A percentile compares a stretch with the other conserved stretches of the same genome.
Conservation (phyloP, 2,888 invertebrate species). For the Spisula solida region DNA sequence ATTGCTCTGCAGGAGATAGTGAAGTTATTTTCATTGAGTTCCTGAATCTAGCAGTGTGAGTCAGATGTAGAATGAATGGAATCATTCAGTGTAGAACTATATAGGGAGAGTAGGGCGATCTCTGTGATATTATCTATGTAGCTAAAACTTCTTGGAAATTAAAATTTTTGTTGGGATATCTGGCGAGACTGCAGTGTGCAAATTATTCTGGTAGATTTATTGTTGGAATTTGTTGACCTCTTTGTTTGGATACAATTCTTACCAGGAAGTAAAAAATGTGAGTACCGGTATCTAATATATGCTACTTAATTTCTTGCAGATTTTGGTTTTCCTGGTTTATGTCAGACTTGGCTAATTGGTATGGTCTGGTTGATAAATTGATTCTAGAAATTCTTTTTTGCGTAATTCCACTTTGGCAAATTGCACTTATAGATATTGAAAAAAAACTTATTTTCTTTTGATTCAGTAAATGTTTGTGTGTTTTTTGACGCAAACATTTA, state of each 20-base stretch:
- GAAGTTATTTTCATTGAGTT: not conserved
- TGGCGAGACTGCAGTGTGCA: not conserved
- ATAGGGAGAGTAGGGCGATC: not conserved
- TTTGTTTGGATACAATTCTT: not conserved
- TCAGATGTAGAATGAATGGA: not conserved
- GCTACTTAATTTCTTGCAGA: not conserved
- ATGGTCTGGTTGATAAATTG: too few relatives aligned
- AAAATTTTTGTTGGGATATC: not conserved
- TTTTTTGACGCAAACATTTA: too few relatives aligned
- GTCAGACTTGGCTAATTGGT: too few relatives aligned
- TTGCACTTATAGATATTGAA: too few relatives aligned
- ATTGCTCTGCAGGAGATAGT: not conserved
- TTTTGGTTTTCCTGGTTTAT: too few relatives aligned
- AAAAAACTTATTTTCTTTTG: too few relatives aligned
- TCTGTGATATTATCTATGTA: not conserved
- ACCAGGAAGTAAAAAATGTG: not conserved
- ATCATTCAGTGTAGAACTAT: not conserved
- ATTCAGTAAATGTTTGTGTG: too few relatives aligned
- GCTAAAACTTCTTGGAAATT: constrained; percentile 20
- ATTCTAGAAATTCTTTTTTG: too few relatives aligned
- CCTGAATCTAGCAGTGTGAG: not conserved
- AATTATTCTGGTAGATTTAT: not conserved
- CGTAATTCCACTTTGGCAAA: too few relatives aligned
- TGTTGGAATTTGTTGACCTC: not conserved
- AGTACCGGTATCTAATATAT: not conserved